Evolutionary conservation across 2,797 vertebrate species (phyloP).

Genomic region (Limnodromus scolopaceus): DNA sequence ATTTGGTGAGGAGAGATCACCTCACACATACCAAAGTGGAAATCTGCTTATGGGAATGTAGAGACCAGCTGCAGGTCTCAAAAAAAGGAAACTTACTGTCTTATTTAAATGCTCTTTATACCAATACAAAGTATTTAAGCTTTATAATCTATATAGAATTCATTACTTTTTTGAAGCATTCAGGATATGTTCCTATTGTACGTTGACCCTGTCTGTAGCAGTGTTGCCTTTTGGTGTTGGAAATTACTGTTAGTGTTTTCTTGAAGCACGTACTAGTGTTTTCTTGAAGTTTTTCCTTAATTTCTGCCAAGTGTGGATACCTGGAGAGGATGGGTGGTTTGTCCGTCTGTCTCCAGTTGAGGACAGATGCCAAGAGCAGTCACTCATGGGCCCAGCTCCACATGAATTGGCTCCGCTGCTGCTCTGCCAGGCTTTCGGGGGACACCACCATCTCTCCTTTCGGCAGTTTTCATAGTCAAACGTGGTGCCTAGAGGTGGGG

Average conservation of each 20-base stretch:
- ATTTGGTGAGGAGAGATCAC: background rate
- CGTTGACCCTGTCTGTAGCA: background rate
- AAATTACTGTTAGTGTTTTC: background rate
- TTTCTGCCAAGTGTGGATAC: background rate
- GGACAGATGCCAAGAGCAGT: background rate
- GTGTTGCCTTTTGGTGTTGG: background rate
- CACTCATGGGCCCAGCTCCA: background rate
- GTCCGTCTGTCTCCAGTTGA: background rate
- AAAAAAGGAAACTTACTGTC: background rate
- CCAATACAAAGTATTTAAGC: background rate
- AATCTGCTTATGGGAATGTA: background rate
- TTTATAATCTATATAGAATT: background rate
- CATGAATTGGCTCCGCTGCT: background rate
- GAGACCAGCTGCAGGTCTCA: background rate
- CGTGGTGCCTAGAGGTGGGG: too few species aligned
- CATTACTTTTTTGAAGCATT: background rate
- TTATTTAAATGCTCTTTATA: conserved; percentile 8
- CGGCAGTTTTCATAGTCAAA: background rate
- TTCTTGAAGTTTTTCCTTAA: background rate
- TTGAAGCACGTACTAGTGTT: background rate
- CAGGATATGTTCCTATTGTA: background rate
- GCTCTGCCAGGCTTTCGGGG: background rate
- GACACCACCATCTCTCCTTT: background rate
- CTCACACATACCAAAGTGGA: background rate
- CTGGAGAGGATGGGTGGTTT: background rate